These are phyloP conservation scores for Acromyrmex charruanus DNA, from an alignment of 1,140 invertebrate species.

Conservation along the genomic window DNA sequence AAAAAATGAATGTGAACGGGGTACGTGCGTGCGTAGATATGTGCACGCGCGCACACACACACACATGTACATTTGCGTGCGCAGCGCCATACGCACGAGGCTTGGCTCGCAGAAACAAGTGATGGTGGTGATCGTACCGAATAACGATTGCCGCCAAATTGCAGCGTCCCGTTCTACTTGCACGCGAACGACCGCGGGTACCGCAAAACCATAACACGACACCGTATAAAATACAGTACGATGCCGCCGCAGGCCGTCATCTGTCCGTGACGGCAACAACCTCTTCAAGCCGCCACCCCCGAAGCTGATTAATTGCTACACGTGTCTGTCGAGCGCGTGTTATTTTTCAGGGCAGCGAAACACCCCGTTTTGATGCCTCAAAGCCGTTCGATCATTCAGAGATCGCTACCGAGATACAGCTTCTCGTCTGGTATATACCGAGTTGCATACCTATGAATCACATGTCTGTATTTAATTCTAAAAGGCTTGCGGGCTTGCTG, in stretches of 20 bases:
- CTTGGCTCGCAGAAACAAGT: background rate
- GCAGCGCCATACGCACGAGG: background rate
- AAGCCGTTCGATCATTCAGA: conserved; percentile 49
- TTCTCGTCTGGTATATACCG: background rate
- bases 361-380: conserved; percentile 48
- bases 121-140: conserved; percentile 28
- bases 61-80: background rate
- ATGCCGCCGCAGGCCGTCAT: conserved; percentile 81
- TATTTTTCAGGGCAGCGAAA: conserved; percentile 73
- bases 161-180: conserved; percentile 69
- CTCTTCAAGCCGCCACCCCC: conserved; percentile 75
- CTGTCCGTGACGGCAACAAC: conserved; percentile 80
- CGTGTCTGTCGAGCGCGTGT: conserved; percentile 73
- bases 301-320: conserved; percentile 82
- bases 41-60: background rate
- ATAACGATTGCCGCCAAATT: conserved; percentile 75
- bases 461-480: conserved; percentile 6
- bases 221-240: conserved; percentile 82
- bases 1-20: conserved; percentile 23
- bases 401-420: conserved; percentile 42
- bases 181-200: conserved; percentile 74
- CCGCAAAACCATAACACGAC: conserved; percentile 82
- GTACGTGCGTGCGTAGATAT: background rate
- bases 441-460: conserved; percentile 27
- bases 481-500: background rate